phyloP scores from a whole-genome alignment of 2,113 vertebrate genomes.

The Crotalus tigris region DNA sequence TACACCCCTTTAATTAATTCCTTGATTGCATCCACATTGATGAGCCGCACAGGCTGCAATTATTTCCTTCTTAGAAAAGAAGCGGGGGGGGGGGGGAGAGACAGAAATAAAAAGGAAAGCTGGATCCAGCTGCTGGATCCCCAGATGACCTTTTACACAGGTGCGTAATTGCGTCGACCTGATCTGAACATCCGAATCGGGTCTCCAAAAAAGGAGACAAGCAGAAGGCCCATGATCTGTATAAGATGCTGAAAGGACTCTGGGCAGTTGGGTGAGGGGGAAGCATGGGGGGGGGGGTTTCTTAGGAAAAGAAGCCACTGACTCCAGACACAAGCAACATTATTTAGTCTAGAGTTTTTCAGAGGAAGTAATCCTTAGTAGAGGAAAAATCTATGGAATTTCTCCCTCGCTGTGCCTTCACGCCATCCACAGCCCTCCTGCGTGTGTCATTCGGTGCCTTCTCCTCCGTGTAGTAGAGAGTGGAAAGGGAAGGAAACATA shows the following conservation, averaged over 20 bases:
- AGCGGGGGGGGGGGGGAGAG: rapidly evolving
- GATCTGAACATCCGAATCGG: not conserved
- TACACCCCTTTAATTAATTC: not conserved
- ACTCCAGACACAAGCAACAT: slow-evolving; percentile 53
- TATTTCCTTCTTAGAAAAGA: not conserved
- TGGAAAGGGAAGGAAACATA: too few relatives aligned
- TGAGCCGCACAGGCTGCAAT: not conserved
- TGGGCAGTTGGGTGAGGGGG: not conserved
- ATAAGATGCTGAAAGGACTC: not conserved
- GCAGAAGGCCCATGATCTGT: not conserved
- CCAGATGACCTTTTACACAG: not conserved
- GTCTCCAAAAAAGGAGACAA: too few relatives aligned
- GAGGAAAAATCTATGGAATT: slow-evolving; percentile 70
- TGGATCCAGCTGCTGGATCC: not conserved
- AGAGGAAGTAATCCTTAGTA: slow-evolving; percentile 69
- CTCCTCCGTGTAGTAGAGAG: too few relatives aligned
- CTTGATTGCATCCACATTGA: not conserved
- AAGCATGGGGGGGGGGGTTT: slow-evolving; percentile 18
- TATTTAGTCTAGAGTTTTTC: slow-evolving; percentile 72
- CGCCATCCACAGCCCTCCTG: not conserved
- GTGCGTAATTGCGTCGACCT: not conserved
- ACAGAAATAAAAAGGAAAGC: not conserved
- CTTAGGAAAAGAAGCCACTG: slow-evolving; percentile 13
- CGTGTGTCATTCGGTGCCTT: too few relatives aligned
- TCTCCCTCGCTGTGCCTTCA: slow-evolving; percentile 42